Base-by-base conservation (phyloP, 2,888 invertebrate species). In the Andrena hattorfiana region DNA sequence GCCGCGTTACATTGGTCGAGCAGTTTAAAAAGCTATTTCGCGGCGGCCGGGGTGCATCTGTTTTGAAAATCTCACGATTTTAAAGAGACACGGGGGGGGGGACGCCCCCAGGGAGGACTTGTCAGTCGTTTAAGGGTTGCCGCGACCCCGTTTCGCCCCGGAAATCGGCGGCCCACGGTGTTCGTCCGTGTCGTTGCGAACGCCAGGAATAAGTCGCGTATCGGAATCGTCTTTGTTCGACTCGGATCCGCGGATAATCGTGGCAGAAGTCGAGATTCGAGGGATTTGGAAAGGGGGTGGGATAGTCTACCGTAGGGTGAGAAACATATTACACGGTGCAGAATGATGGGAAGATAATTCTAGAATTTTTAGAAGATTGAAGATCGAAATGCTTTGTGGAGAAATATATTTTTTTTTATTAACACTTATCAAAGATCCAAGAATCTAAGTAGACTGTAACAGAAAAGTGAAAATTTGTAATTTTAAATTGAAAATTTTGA, bases 11-110 rank as follows among this genome's bases (percentile, higher is more conserved):
- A 85, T 88, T 84, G 89, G 86, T 70, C 84, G 85, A 86, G 87
- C 89, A 92, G 90, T 92, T 93, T 93, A 92, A 92, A 92, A 92
- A 91, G 91, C 92, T 88, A 92, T 93, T 92, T 86, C 86, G 84
- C 85, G 79, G 82, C 79, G 82, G 81, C 67, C 84, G 86, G 92
- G 92, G 92, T 92, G 92, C 91, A 92, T 93, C 91, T 92, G 90
- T 89, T 92, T 91, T 91, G 89, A 85, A 87, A 87, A 89, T 90
- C 89, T 88, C 84, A 84, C 85, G 88, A 86, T 90, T 89, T 90
- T 84, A 86, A 81, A 85, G 87, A 87, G 89, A 88, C 86, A 72
- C 79, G 75, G 78, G 84, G 77, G 74, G 42, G 23, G 35, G 20
- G 13, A 48, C 1, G 28, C 51, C 83, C 42, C 77, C 75, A 30